Percentiles rank a stretch among this genome's conserved stretches.
These are phyloP conservation scores for Setipinna tenuifilis DNA, from an alignment of 2,797 vertebrate genomes.

Conservation along the genomic window DNA sequence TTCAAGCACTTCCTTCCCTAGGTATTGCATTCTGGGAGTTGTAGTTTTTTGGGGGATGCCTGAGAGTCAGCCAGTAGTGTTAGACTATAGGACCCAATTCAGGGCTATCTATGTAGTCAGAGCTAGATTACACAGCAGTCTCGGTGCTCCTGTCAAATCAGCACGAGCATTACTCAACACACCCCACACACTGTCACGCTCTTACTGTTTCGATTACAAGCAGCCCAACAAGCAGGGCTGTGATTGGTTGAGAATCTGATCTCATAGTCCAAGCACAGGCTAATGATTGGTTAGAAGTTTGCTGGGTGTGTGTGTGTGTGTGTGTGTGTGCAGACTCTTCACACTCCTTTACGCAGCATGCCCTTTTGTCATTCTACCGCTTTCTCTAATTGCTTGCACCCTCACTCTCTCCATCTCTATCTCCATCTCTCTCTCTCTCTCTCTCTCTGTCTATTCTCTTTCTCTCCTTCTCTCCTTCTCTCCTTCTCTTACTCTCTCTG, in stretches of 20 bases:
- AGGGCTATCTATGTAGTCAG: background rate
- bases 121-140: background rate
- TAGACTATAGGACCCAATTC: background rate
- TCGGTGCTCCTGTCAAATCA: background rate
- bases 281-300: background rate
- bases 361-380: background rate
- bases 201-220: background rate
- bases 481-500: background rate
- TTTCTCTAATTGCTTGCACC: background rate
- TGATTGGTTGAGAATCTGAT: background rate
- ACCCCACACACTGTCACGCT: background rate
- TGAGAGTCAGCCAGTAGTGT: background rate
- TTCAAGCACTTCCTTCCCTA: background rate
- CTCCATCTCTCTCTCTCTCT: background rate
- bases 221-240: background rate
- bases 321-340: no score
- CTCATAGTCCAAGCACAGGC: background rate
- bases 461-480: background rate
- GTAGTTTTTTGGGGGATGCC: background rate
- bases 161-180: background rate
- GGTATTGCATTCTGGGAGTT: slow-evolving; percentile 10
- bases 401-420: background rate
- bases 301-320: background rate
- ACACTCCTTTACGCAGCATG: no score
- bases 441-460: background rate